Evolutionary conservation across 2,797 vertebrate genomes (phyloP).

Genomic region (Tauraco hartlaubi): DNA sequence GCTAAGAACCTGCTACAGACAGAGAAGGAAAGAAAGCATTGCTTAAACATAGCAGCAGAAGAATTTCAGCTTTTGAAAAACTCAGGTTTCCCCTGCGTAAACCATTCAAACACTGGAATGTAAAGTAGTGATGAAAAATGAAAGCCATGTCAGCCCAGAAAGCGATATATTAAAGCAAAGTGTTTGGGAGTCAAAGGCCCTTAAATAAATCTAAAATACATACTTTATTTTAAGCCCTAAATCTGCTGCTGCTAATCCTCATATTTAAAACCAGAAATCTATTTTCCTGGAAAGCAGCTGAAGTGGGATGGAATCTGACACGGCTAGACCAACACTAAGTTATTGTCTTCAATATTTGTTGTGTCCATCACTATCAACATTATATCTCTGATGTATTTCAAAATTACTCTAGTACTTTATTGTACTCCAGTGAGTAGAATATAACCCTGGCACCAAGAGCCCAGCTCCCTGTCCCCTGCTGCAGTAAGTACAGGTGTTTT

Average conservation of each 20-base stretch:
- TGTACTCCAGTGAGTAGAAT: neutral
- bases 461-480: neutral
- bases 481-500: neutral
- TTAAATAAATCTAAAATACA: conserved; percentile 71
- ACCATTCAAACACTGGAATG: conserved; percentile 52
- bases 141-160: conserved; percentile 58
- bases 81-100: conserved; percentile 13
- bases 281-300: conserved; percentile 54
- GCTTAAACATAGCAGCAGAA: neutral
- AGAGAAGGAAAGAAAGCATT: neutral
- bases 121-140: conserved; percentile 69
- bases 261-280: conserved; percentile 61
- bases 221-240: conserved; percentile 69
- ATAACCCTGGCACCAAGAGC: neutral
- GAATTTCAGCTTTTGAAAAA: conserved; percentile 30
- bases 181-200: conserved; percentile 68
- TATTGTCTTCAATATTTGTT: neutral
- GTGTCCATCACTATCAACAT: neutral
- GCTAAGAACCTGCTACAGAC: conserved; percentile 6
- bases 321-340: neutral
- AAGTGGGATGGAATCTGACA: neutral
- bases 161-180: conserved; percentile 60
- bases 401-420: neutral
- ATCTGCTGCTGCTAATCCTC: conserved; percentile 71
- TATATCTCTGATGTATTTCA: neutral